phyloP scores from a whole-genome alignment of 2,797 vertebrate species.

The Remorina albescens region DNA sequence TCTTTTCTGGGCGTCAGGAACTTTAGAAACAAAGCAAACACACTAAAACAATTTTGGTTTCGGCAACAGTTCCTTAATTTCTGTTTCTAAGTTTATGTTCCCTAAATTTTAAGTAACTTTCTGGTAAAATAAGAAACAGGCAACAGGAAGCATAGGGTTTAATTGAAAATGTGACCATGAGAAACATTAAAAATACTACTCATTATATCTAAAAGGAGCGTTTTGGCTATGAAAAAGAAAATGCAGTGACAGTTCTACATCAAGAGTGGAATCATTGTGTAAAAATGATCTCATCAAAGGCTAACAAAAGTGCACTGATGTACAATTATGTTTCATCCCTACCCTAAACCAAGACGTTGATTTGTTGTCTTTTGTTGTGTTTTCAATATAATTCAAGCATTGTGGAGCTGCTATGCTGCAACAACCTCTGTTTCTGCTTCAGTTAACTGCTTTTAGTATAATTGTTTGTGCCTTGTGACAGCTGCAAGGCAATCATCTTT shows the following conservation, averaged over 20 bases:
- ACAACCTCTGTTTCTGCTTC: background rate
- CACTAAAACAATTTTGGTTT: background rate
- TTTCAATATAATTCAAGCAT: slow-evolving; percentile 21
- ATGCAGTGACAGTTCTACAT: background rate
- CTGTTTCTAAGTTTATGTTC: background rate
- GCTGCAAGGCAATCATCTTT: background rate
- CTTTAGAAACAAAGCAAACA: background rate
- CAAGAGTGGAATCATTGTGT: slow-evolving; percentile 2
- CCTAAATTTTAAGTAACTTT: background rate
- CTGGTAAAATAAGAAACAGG: background rate
- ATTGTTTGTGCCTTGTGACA: background rate
- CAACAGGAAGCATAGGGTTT: background rate
- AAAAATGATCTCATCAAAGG: slow-evolving; percentile 17
- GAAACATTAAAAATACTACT: background rate
- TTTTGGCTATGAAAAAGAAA: background rate
- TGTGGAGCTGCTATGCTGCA: background rate
- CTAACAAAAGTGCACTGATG: slow-evolving; percentile 8
- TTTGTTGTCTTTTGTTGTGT: slow-evolving; percentile 6
- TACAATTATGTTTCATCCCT: slow-evolving; percentile 11
- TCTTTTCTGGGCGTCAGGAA: background rate
- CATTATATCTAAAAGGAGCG: background rate
- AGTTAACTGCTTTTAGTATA: slow-evolving; percentile 9
- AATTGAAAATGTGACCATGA: background rate
- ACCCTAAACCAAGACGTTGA: background rate
- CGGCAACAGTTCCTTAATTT: background rate